Conservation (phyloP, 2,888 invertebrate genomes). For the Nysson spinosus region DNA sequence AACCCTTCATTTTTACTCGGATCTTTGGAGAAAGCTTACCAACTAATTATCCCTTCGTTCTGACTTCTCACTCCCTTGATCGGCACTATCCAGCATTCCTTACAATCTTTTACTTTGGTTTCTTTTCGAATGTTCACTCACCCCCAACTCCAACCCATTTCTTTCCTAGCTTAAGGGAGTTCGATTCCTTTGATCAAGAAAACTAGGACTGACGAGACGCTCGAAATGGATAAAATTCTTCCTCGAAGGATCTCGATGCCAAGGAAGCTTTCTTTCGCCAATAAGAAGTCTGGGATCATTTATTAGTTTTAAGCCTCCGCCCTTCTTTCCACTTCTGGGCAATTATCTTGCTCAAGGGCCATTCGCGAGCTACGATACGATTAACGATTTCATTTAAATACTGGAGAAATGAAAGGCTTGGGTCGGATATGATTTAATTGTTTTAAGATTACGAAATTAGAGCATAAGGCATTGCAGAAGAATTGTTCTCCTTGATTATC, state of each 20-base stretch:
- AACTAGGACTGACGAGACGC: constrained; percentile 28
- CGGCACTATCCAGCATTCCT: constrained; percentile 3
- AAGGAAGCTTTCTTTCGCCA: constrained; percentile 25
- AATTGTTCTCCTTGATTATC: too few relatives aligned
- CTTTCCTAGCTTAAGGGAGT: constrained; percentile 20
- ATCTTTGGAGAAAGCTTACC: constrained; percentile 11
- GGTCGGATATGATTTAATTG: constrained; percentile 8
- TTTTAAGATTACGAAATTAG: constrained; percentile 11
- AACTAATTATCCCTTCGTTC: constrained; percentile 39
- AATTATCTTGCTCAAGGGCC: constrained; percentile 37
- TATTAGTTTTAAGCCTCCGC: constrained; percentile 38
- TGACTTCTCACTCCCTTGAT: constrained; percentile 13
- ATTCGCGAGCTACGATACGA: constrained; percentile 30
- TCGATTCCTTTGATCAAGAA: constrained; percentile 49
- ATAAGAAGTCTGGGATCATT: constrained; percentile 33
- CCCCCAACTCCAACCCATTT: constrained; percentile 1
- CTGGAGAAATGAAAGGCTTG: not conserved
- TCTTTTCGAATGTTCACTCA: not conserved
- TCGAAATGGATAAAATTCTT: constrained; percentile 20
- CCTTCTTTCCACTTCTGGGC: constrained; percentile 21
- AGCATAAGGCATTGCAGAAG: not conserved
- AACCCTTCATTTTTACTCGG: constrained; percentile 5
- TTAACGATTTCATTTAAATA: constrained; percentile 41
- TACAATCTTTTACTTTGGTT: constrained; percentile 13
- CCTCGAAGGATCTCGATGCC: not conserved